A percentile compares a stretch with the other conserved stretches of the same genome.
Conservation (phyloP, 1,140 invertebrate genomes). For the Whitmania pigra region DNA sequence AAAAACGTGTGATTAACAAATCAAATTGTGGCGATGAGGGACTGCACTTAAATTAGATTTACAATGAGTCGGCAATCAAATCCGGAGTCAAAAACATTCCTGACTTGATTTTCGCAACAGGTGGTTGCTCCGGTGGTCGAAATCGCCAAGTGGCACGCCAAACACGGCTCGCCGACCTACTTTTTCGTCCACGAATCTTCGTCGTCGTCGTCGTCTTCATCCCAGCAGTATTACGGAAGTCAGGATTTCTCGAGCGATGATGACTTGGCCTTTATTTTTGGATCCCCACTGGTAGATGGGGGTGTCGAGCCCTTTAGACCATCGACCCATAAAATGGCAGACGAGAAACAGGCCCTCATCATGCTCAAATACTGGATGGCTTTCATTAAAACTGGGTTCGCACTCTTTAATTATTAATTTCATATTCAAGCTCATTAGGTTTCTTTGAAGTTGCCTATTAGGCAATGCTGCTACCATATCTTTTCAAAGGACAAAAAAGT, state of each 20-base stretch:
- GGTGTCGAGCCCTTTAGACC: slow-evolving; percentile 15
- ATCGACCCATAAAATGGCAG: slow-evolving; percentile 42
- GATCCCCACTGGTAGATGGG: slow-evolving; percentile 65
- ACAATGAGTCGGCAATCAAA: too few relatives aligned
- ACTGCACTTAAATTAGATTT: too few relatives aligned
- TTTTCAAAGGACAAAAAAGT: too few relatives aligned
- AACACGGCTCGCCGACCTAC: slow-evolving; percentile 36
- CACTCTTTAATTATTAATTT: slow-evolving; percentile 26
- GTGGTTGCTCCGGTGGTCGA: slow-evolving; percentile 72
- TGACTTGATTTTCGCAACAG: not conserved
- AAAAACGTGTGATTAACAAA: too few relatives aligned
- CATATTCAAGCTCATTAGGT: not conserved
- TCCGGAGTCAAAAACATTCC: not conserved
- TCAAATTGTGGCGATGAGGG: too few relatives aligned
- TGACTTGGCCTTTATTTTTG: slow-evolving; percentile 81
- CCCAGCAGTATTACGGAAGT: slow-evolving; percentile 23
- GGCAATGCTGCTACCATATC: too few relatives aligned
- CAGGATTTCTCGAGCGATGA: slow-evolving; percentile 82
- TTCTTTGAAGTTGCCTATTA: too few relatives aligned
- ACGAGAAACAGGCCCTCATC: slow-evolving; percentile 73
- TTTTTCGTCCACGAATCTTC: slow-evolving; percentile 71
- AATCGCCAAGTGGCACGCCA: slow-evolving; percentile 50
- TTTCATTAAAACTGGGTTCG: slow-evolving; percentile 91
- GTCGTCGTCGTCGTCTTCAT: slow-evolving; percentile 50
- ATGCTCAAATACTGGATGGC: slow-evolving; percentile 91